These are phyloP conservation scores for Gopherus flavomarginatus DNA, from an alignment of 2,113 vertebrate genomes.

Conservation along the genomic window DNA sequence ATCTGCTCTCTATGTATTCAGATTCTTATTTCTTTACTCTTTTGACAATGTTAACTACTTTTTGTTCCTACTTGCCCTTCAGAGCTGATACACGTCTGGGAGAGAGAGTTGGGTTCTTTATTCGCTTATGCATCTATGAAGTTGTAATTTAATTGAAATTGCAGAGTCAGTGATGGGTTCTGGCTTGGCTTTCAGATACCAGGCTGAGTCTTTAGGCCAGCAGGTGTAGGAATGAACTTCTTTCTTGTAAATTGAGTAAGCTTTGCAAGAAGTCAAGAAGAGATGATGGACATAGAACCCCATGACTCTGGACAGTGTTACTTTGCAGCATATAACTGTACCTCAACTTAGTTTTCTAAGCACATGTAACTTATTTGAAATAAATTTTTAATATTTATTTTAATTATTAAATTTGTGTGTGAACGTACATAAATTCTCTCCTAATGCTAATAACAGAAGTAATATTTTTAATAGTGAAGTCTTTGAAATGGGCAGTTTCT, in stretches of 20 bases:
- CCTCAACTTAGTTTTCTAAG: background rate
- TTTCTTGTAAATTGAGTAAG: background rate
- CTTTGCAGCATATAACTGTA: background rate
- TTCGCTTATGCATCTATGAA: background rate
- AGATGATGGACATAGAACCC: background rate
- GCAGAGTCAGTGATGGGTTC: background rate
- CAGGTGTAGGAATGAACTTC: background rate
- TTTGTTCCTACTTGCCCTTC: rapidly evolving
- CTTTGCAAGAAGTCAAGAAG: background rate
- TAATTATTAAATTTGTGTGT: background rate
- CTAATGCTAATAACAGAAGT: slow-evolving; percentile 16
- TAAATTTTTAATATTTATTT: background rate
- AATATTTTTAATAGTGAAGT: slow-evolving; percentile 80
- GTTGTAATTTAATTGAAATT: background rate
- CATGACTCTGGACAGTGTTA: background rate
- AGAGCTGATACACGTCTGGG: background rate
- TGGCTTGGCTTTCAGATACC: background rate
- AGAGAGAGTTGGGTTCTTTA: background rate
- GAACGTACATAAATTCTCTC: background rate
- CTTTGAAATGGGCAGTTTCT: slow-evolving; percentile 88
- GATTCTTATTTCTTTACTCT: background rate
- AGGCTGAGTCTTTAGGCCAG: background rate
- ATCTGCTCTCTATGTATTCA: background rate
- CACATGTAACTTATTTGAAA: background rate
- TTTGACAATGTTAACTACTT: background rate